Base-by-base conservation (phyloP, 2,888 invertebrate species). In the Andrena dorsata region DNA sequence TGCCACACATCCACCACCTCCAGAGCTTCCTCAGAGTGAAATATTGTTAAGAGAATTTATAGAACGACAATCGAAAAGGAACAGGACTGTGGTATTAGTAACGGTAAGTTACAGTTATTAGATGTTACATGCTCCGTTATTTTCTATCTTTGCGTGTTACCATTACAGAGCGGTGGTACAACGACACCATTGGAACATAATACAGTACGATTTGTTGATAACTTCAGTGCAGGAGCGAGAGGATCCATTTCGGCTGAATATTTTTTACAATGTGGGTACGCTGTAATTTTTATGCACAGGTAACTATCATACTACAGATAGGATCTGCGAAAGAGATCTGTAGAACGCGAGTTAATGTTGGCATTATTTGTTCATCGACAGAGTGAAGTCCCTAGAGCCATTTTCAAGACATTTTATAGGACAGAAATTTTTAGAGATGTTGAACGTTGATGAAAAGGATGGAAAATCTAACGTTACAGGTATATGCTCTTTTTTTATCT, bases 121-220 rank as follows among this genome's bases (percentile, higher is more conserved):
- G 4, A 13, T 4, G 4, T 41, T 41, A 5, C 51, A 7, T 53
- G 8, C 56, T 76, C 23, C 49, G n/a, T 76, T 64, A 49, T 66
- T 56, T 20, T 7, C 74, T 56, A 49, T 20, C 8, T n/a, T 8
- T 13, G 20, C 0, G 0, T 26, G 32, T 51, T 8, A n/a, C 56
- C 71, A 49, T 83, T 84, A 28, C 49, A 83, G 97, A 99, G 98
- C 80, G 99, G 99, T 53, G 99, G 99, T 73, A 99, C 99, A 4
- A 98, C 98, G 51, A 98, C 99, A 5, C 99, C 99, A 0, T 94
- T 99, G 75, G 99, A 99, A 93, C 98, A 98, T 93, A 98, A 98
- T 93, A 99, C 99, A 0, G 99, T 99, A 0, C 96, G 99, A 69
- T 99, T 98, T 94, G 98, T 99, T 74, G 99, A 99, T 94, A 99